These are phyloP conservation scores for Neria commutata DNA, from an alignment of 2,888 invertebrate species.

Conservation along the genomic window DNA sequence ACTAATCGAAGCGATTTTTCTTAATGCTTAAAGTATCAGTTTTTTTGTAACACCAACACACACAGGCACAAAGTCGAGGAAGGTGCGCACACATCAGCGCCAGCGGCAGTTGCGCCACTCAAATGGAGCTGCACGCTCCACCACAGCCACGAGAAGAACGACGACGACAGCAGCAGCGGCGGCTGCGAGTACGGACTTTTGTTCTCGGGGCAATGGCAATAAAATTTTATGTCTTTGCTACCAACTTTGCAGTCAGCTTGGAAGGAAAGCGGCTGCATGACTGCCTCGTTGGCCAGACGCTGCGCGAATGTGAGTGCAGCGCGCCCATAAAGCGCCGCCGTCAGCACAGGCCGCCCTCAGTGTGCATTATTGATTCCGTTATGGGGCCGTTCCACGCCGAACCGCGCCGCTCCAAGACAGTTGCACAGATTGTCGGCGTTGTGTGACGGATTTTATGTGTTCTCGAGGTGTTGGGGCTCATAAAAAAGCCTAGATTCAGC, in stretches of 20 bases:
- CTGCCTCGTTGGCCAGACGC: conserved; percentile 25
- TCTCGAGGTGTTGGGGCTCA: not conserved
- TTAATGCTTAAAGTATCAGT: too few species aligned
- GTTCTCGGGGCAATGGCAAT: conserved; percentile 44
- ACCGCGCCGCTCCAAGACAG: too few species aligned
- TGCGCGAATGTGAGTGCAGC: not conserved
- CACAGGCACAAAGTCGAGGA: too few species aligned
- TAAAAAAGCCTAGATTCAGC: not conserved
- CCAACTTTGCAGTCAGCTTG: conserved; percentile 36
- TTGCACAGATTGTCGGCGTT: too few species aligned
- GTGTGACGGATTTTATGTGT: not conserved
- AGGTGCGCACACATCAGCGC: too few species aligned
- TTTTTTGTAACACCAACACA: too few species aligned
- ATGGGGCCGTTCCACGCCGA: too few species aligned
- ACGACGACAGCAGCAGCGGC: too few species aligned
- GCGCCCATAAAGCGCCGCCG: conserved; percentile 21
- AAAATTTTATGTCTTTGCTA: conserved; percentile 56
- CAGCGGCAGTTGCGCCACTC: too few species aligned
- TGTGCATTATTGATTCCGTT: not conserved
- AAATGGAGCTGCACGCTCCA: too few species aligned
- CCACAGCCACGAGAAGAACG: too few species aligned
- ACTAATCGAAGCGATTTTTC: conserved; percentile 13
- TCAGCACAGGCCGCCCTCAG: not conserved
- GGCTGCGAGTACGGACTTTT: too few species aligned
- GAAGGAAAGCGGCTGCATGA: not conserved